Evolutionary conservation across 2,888 invertebrate species (phyloP).

Genomic region (Drosophila neotestacea): DNA sequence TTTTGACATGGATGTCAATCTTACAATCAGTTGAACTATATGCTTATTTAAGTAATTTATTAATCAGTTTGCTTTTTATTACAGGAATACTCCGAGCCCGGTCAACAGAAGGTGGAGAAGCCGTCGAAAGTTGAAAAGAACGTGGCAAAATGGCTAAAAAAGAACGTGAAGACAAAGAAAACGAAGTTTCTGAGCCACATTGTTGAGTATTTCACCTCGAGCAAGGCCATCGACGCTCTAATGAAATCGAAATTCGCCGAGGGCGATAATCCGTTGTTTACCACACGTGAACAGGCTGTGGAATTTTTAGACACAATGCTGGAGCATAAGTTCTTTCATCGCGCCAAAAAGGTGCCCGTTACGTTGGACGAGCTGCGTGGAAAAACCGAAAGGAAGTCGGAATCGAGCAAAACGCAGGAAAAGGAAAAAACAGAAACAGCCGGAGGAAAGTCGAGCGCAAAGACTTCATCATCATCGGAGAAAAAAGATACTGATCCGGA

Average conservation of each 20-base stretch:
- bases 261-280: conserved; percentile 91
- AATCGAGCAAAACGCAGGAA: conserved; percentile 56
- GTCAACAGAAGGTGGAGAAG: conserved; percentile 88
- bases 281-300: conserved; percentile 91
- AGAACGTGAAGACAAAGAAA: conserved; percentile 96
- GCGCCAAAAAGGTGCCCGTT: conserved; percentile 93
- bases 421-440: conserved; percentile 62
- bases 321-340: conserved; percentile 97
- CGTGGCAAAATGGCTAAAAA: conserved; percentile 97
- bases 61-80: conserved; percentile 13
- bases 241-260: conserved; percentile 96
- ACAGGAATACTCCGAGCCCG: conserved; percentile 85
- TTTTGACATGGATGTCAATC: background rate
- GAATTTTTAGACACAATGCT: conserved; percentile 94
- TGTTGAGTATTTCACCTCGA: conserved; percentile 97
- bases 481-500: conserved; percentile 79
- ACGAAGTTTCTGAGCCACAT: conserved; percentile 98
- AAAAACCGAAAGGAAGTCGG: conserved; percentile 60
- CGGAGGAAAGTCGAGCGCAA: conserved; percentile 32
- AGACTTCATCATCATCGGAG: conserved; percentile 47
- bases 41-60: background rate
- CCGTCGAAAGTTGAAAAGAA: conserved; percentile 96
- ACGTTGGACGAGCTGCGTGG: conserved; percentile 81
- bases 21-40: background rate
- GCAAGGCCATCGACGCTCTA: conserved; percentile 96